Evolutionary conservation across 2,797 vertebrate genomes (phyloP), one percentile per base, ranked within the genome.

Genomic region (Diplodus sargus): DNA sequence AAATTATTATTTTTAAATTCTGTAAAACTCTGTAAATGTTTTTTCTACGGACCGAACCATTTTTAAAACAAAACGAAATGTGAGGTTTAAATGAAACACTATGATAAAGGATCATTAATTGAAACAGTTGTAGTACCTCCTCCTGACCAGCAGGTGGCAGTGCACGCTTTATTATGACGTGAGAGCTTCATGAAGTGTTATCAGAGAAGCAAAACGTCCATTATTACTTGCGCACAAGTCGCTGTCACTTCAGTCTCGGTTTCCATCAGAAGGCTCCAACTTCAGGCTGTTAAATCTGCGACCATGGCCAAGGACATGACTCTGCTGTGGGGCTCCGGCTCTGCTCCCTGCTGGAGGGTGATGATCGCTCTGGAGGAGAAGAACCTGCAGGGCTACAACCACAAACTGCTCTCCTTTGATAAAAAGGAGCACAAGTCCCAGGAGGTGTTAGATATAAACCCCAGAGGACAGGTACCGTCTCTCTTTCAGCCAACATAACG

Each of bases 331-430:
- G 78, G 85, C 68, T 85, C 91, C 1, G 93, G 93, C 8, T 94
- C 93, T 28, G 88, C 92, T 3, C 92, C 93, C 1, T 94, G 93
- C 73, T 94, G 93, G 93, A 87, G 92, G 42, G 63, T 94, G 18
- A 91, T 90, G 93, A 91, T 95, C 75, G 82, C 85, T 6, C 86
- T 95, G 81, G 92, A 94, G 79, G 93, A 95, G 90, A 95, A 95
- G 76, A 65, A 73, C 10, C 84, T 94, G 75, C 89, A 92, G 76
- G 91, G 92, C 0, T 95, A 93, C 71, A 63, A 87, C 47, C 60
- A 83, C 0, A 91, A 89, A 56, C 43, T 90, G 68, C 70, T 92
- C 6, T 90, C 89, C n/a, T 92, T 93, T 58, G 90, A 92, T 11
- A 90, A 91, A 65, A 66, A 25, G 49, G 88, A 93, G 65, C 91